Evolutionary conservation across 2,888 invertebrate genomes (phyloP), one percentile per base, ranked within the genome.

Genomic region (Drosophila meridiana): DNA sequence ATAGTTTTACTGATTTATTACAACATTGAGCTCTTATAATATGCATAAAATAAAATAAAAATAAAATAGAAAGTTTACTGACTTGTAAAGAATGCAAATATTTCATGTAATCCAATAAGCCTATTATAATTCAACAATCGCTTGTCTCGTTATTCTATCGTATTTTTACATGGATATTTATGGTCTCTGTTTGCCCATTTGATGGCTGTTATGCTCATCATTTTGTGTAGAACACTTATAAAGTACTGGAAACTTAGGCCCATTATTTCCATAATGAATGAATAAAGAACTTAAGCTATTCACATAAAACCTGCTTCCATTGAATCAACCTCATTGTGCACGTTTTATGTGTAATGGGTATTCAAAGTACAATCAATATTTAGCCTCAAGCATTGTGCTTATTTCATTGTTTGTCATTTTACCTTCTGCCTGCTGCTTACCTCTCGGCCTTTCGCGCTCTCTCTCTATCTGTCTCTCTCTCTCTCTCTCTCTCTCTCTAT

Each of bases 331-430:
- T 26, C 43, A 13, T 36, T 52, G 36, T 26, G 26, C 32, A 2
- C 40, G 3, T 9, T 4, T 32, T 11, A n/a, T 50, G 36, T 28
- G 28, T 48, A 20, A 5, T 63, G 66, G 45, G 58, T 55, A 65
- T 63, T 38, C 30, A 43, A 58, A 65, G 38, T 63, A 65, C 56
- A 86, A 82, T 83, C 84, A 86, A 73, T 87, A 78, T 69, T 73
- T 66, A 11, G 68, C 80, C 67, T 30, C 26, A 36, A 65, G 78
- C 75, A 36, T 65, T 74, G 38, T 67, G 53, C 61, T 77, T 63
- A 63, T 74, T 73, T 64, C 56, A 61, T 47, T 52, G 52, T 78
- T 71, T 70, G 66, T 64, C 67, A 60, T 58, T 64, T 64, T 48
- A 53, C 52, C 34, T 48, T 30, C 57, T 40, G 20, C 32, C 56